These are phyloP conservation scores for Melanocharis versteri DNA, from an alignment of 2,113 vertebrate species.

Conservation along the genomic window DNA sequence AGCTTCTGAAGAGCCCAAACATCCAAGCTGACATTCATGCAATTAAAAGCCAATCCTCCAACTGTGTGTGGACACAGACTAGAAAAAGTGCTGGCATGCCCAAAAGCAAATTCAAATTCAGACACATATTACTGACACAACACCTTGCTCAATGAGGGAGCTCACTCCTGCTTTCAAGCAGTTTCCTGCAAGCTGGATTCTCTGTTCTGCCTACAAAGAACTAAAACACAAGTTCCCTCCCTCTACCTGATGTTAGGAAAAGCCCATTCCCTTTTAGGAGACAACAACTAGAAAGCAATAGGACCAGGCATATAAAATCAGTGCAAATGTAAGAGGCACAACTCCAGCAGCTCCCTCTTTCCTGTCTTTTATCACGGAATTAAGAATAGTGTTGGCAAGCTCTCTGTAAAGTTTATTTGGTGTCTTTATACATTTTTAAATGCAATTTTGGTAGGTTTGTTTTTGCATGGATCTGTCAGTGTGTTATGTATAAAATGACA, in stretches of 20 bases:
- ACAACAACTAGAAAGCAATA: neutral
- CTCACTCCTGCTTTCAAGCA: neutral
- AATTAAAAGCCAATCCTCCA: neutral
- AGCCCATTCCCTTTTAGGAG: neutral
- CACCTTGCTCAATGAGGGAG: neutral
- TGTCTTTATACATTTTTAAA: conserved; percentile 21
- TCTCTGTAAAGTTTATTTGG: neutral
- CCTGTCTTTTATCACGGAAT: neutral
- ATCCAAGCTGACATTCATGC: neutral
- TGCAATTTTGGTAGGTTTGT: conserved; percentile 37
- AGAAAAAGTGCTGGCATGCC: neutral
- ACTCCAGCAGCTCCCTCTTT: neutral
- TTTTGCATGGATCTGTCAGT: conserved; percentile 19
- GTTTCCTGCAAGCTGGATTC: neutral
- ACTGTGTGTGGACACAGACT: neutral
- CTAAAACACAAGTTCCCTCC: neutral
- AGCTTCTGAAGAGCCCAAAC: neutral
- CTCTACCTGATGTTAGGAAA: neutral
- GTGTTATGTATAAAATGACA: conserved; percentile 19
- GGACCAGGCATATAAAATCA: neutral
- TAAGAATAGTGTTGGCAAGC: neutral
- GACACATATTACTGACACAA: neutral
- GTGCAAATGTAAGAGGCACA: neutral
- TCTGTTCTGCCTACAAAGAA: neutral
- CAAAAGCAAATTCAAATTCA: neutral